Conservation (phyloP, 2,888 invertebrate species). For the Standfussiana lucernea region DNA sequence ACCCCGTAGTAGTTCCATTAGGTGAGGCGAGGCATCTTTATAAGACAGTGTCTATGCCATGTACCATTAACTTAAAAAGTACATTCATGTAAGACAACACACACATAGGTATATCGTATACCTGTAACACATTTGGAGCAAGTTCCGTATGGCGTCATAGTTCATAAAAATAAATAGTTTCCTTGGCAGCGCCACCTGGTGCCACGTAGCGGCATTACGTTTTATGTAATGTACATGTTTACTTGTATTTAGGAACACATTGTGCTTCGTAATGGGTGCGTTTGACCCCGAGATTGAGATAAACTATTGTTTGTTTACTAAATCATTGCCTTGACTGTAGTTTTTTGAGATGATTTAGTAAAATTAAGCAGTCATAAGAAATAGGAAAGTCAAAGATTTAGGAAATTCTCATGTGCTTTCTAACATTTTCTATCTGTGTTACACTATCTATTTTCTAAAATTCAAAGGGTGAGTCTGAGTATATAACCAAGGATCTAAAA, state of each 20-base stretch:
- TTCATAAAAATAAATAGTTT: constrained; percentile 58
- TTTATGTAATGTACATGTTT: constrained; percentile 60
- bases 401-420: neutral
- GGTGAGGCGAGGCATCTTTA: neutral
- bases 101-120: neutral
- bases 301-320: constrained; percentile 61
- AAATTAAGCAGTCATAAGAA: neutral
- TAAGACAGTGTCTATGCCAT: neutral
- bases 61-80: constrained; percentile 3
- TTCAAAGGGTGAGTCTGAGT: neutral
- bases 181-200: constrained; percentile 60
- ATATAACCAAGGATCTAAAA: neutral
- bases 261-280: constrained; percentile 52
- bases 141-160: constrained; percentile 37
- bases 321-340: constrained; percentile 32
- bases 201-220: constrained; percentile 61
- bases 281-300: constrained; percentile 61
- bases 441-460: neutral
- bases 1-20: neutral
- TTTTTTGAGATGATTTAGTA: constrained; percentile 4
- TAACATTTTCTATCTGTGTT: neutral
- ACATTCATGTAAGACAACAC: neutral
- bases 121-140: constrained; percentile 26
- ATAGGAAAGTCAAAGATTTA: neutral
- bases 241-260: constrained; percentile 62